phyloP scores from a whole-genome alignment of 2,888 invertebrate species.

The Artemia sinica region DNA sequence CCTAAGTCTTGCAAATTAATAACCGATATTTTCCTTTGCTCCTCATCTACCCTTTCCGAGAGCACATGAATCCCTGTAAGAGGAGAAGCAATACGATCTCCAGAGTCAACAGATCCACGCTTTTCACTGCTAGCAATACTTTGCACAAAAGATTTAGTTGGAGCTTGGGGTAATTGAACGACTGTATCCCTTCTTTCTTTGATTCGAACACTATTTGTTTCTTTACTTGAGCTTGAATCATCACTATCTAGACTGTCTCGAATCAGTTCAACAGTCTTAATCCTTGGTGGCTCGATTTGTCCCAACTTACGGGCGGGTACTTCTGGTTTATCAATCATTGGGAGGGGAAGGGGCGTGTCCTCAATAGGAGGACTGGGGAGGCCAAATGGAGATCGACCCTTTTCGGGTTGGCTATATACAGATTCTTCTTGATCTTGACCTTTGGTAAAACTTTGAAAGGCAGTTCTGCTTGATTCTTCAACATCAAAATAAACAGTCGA shows the following conservation, averaged over 20 bases:
- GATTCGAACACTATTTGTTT: constrained; percentile 10
- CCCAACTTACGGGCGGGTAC: constrained; percentile 20
- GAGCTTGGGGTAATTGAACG: constrained; percentile 20
- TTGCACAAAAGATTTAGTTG: neutral
- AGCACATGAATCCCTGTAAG: constrained; percentile 18
- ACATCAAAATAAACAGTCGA: constrained; percentile 22
- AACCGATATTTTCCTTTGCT: constrained; percentile 26
- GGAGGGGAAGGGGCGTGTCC: constrained; percentile 14
- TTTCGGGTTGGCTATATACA: neutral
- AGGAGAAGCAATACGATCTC: constrained; percentile 20
- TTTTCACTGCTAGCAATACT: constrained; percentile 18
- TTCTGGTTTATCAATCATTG: constrained; percentile 4
- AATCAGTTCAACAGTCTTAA: constrained; percentile 6
- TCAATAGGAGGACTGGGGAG: constrained; percentile 8
- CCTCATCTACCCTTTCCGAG: constrained; percentile 23
- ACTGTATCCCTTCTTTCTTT: constrained; percentile 16
- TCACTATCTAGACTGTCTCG: neutral
- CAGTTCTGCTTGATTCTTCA: constrained; percentile 18
- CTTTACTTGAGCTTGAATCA: neutral
- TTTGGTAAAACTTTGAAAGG: constrained; percentile 15
- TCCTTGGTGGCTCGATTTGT: constrained; percentile 20
- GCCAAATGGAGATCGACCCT: neutral
- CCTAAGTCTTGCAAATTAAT: constrained; percentile 27
- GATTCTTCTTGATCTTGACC: neutral
- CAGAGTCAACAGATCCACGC: constrained; percentile 22